Evolutionary conservation across 2,113 vertebrate genomes (phyloP).

Genomic region (Cephalopterus ornatus): DNA sequence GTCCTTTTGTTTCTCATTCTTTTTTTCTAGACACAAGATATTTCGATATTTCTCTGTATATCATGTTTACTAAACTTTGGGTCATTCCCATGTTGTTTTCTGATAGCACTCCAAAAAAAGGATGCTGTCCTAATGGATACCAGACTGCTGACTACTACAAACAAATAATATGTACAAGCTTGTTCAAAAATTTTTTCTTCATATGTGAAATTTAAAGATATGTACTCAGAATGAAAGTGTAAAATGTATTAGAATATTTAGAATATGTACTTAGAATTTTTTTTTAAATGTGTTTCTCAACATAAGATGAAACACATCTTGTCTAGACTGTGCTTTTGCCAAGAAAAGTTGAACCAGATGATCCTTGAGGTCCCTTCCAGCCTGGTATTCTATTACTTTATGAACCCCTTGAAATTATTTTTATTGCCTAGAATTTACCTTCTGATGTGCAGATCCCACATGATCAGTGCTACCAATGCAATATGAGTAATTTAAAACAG

Average conservation of each 20-base stretch:
- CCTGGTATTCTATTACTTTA: background rate
- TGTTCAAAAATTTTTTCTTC: background rate
- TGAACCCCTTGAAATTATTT: background rate
- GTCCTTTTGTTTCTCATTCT: background rate
- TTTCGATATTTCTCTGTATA: background rate
- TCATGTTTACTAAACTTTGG: background rate
- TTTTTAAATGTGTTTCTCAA: background rate
- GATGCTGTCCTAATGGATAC: background rate
- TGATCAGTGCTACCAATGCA: background rate
- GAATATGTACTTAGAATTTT: background rate
- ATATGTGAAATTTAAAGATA: background rate
- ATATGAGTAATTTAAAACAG: background rate
- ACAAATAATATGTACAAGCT: background rate
- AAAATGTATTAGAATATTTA: no score
- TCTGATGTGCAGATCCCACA: background rate
- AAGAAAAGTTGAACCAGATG: background rate
- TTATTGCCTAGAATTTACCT: background rate
- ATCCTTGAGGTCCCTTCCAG: background rate
- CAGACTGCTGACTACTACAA: background rate
- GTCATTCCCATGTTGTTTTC: background rate
- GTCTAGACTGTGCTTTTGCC: background rate
- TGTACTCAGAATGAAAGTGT: no score
- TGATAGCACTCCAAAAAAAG: background rate
- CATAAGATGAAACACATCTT: background rate
- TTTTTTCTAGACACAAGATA: background rate